A percentile compares a stretch with the other conserved stretches of the same genome.
phyloP scores from a whole-genome alignment of 2,113 vertebrate genomes.

The Budorcas taxicolor region DNA sequence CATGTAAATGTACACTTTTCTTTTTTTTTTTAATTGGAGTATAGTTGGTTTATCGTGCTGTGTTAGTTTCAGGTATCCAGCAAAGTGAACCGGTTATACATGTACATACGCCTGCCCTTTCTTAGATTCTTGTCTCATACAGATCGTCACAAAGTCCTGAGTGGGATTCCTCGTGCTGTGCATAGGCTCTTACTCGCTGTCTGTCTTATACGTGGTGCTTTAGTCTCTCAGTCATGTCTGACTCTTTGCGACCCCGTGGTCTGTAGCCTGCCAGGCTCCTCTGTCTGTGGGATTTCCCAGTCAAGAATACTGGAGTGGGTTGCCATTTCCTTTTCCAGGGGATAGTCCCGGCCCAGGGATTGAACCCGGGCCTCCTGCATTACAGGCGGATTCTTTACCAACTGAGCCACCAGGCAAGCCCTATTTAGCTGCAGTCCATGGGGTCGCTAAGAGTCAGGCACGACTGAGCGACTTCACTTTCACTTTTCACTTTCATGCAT shows the following conservation, averaged over 20 bases:
- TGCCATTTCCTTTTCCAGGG: neutral
- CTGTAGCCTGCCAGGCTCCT: neutral
- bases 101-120: fast-evolving
- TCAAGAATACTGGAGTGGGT: neutral
- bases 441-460: too few relatives aligned
- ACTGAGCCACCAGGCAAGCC: neutral
- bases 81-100: neutral
- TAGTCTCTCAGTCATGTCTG: neutral
- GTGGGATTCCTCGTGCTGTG: neutral
- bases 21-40: neutral
- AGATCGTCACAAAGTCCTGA: neutral
- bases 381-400: neutral
- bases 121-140: neutral
- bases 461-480: too few relatives aligned
- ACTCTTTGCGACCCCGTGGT: fast-evolving
- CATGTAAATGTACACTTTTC: too few relatives aligned
- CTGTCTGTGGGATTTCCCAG: neutral
- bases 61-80: neutral
- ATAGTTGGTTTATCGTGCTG: neutral
- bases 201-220: neutral
- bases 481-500: too few relatives aligned
- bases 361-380: neutral
- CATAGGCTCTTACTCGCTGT: too few relatives aligned
- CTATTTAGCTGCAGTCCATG: neutral
- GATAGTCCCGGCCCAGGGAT: neutral